Evolutionary conservation across 2,113 vertebrate species (phyloP).

Genomic region (Euleptes europaea): DNA sequence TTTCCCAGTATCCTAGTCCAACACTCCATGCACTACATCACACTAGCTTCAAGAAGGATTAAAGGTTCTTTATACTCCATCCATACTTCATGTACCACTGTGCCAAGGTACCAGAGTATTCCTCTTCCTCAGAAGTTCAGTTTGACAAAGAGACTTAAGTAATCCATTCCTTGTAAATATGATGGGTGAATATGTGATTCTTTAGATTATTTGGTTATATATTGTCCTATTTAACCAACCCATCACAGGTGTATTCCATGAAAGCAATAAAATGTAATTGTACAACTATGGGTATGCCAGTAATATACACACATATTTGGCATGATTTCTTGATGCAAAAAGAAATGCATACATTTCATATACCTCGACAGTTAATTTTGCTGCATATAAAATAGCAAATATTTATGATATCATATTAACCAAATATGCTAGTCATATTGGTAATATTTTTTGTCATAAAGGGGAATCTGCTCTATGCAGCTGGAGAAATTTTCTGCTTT

Average conservation of each 20-base stretch:
- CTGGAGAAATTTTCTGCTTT: not conserved
- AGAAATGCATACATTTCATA: not conserved
- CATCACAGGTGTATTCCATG: conserved; percentile 10
- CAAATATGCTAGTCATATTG: not conserved
- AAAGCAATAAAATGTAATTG: conserved; percentile 14
- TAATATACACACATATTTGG: fast-evolving
- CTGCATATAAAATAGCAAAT: fast-evolving
- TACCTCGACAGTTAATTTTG: not conserved
- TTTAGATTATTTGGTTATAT: conserved; percentile 44
- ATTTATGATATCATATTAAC: fast-evolving
- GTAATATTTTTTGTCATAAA: conserved; percentile 35
- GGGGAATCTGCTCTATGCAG: not conserved
- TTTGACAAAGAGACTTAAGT: not conserved
- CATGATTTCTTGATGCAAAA: not conserved
- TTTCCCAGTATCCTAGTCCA: too few species aligned
- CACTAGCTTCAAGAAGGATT: not conserved
- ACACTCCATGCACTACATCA: too few species aligned
- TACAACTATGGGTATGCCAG: not conserved
- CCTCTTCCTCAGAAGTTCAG: not conserved
- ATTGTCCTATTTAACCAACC: not conserved
- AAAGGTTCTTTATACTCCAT: not conserved
- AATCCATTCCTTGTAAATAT: not conserved
- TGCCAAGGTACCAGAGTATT: not conserved
- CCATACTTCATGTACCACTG: not conserved
- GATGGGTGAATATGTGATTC: not conserved